Percentiles rank a stretch among this genome's conserved stretches.
Evolutionary conservation across 2,888 invertebrate species (phyloP).

Genomic region (Graphium colonna): DNA sequence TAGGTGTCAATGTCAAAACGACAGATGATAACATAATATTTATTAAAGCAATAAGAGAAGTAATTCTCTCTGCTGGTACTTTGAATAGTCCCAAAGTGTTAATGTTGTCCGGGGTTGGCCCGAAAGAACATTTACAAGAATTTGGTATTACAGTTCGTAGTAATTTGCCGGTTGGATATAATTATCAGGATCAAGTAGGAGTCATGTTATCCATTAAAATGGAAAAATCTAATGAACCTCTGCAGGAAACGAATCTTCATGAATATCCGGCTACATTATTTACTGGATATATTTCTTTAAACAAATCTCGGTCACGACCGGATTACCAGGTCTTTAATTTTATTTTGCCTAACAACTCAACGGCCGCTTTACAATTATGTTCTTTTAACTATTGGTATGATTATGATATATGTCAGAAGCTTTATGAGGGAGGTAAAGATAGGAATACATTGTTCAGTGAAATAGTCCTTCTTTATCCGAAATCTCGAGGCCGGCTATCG

Average conservation of each 20-base stretch:
- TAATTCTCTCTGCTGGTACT: conserved; percentile 59
- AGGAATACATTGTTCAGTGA: conserved; percentile 30
- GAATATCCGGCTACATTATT: conserved; percentile 30
- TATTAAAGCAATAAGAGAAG: conserved; percentile 32
- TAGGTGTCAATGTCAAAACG: conserved; percentile 14
- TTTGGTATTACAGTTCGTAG: conserved; percentile 36
- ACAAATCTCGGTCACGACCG: conserved; percentile 33
- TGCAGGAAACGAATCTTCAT: conserved; percentile 31
- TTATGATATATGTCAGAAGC: conserved; percentile 33
- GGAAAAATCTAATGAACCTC: conserved; percentile 54
- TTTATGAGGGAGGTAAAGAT: conserved; percentile 33
- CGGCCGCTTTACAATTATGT: conserved; percentile 22
- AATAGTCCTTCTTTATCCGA: conserved; percentile 33
- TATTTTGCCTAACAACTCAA: conserved; percentile 21
- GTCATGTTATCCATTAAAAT: conserved; percentile 31
- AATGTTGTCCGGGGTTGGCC: conserved; percentile 38
- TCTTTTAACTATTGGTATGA: conserved; percentile 72
- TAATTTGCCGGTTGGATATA: conserved; percentile 45
- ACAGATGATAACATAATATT: neutral
- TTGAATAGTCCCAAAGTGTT: conserved; percentile 40
- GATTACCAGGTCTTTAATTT: conserved; percentile 35
- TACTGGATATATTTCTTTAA: conserved; percentile 34
- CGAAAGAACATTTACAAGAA: conserved; percentile 60
- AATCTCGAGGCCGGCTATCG: conserved; percentile 55
- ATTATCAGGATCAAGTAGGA: conserved; percentile 40